Base-by-base conservation (phyloP, 1,140 invertebrate species). In the Pseudachorutes palmiensis region DNA sequence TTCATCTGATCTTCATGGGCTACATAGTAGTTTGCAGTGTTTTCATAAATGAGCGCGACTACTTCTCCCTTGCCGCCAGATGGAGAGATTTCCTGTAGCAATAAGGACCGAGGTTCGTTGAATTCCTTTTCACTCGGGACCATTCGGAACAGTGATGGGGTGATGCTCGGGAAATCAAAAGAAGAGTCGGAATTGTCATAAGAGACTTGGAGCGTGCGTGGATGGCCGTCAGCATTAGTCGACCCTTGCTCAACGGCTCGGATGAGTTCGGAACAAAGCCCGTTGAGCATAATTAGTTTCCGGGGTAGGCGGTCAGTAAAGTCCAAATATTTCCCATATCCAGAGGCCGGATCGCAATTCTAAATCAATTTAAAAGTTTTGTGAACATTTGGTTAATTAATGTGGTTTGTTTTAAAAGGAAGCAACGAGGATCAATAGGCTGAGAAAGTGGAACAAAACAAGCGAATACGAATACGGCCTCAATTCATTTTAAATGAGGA, bases 241-340 rank as follows among this genome's bases (percentile, higher is more conserved):
- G 51, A 14, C 24, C 24, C 14, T 14, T 24, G 51, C 9, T 55
- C 51, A 12, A 55, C 5, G 51, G 24, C 5, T 12, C 51, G 51
- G 24, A 55, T 55, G 24, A 55, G 12, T 55, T 55, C 51, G 24
- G 51, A 55, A 22, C 51, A 55, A 5, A 55, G 51, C 24, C 51
- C 51, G 24, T 55, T 55, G 9, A 55, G 14, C 3, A 55, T 55
- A 26, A 55, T 9, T 5, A 55, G 51, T 24, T 55, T 55, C 3
- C 51, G 51, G 3, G 51, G 51, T 19, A 55, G 24, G 24, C 3
- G 9, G 24, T 55, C 51, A 5, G 24, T 22, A 5, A 55, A 24
- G 24, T 55, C 51, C 51, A 55, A 26, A 26, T 55, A 55, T 26
- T 14, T 55, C 24, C 24, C 9, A 24, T 14, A 55, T 26, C 51